Conservation (phyloP, 1,140 invertebrate species). For the Oryctes rhinoceros region DNA sequence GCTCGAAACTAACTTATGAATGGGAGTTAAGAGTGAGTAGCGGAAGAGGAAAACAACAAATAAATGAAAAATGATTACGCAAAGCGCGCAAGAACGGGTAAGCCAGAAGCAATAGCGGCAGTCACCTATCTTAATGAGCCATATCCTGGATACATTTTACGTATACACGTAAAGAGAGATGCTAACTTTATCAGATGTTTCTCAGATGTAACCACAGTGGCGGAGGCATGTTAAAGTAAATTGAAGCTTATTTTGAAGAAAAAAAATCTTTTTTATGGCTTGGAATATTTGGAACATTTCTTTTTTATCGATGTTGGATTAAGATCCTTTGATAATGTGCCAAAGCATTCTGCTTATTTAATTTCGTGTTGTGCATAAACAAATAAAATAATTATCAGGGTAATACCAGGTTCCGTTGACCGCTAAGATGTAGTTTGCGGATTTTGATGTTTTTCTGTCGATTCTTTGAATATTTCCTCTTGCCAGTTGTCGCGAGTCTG, state of each 20-base stretch:
- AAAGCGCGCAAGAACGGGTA: constrained; percentile 31
- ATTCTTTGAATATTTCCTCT: too few species aligned
- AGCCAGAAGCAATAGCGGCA: constrained; percentile 28
- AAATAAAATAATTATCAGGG: too few species aligned
- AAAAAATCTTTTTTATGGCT: too few species aligned
- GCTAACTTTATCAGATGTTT: background rate
- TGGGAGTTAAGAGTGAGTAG: background rate
- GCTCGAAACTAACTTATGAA: constrained; percentile 24
- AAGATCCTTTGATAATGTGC: too few species aligned
- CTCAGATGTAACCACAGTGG: background rate
- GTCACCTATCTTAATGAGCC: constrained; percentile 36
- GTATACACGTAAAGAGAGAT: constrained; percentile 6
- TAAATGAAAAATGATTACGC: constrained; percentile 35
- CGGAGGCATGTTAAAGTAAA: background rate
- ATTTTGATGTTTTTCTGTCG: too few species aligned
- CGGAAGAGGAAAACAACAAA: constrained; percentile 36
- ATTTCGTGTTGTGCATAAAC: too few species aligned
- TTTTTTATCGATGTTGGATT: too few species aligned
- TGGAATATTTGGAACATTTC: too few species aligned
- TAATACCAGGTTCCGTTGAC: too few species aligned
- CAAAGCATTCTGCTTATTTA: too few species aligned
- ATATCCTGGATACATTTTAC: constrained; percentile 33
- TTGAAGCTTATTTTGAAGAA: background rate
- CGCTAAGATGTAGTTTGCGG: too few species aligned
- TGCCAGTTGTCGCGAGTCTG: too few species aligned